Conservation (phyloP, 30 jellyfish, hydroid and myxozoan genomes). For the Euphysa ruthae region DNA sequence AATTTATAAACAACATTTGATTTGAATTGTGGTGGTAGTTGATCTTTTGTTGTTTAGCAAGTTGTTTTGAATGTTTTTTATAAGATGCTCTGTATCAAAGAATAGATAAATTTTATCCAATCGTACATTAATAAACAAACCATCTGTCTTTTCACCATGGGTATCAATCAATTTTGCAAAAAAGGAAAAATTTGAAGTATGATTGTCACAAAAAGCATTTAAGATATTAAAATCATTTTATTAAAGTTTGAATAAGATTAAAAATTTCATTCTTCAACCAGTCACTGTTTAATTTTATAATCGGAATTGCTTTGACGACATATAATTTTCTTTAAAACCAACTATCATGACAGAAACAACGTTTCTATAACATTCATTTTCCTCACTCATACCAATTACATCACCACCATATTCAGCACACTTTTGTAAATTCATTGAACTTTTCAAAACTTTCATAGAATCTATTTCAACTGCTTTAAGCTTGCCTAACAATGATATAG, state of each 20-base stretch:
- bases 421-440: too few relatives aligned
- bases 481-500: constrained; percentile 10
- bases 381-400: not conserved
- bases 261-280: not conserved
- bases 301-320: constrained; percentile 5
- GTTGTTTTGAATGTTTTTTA: too few relatives aligned
- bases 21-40: too few relatives aligned
- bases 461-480: not conserved
- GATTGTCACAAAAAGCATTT: constrained; percentile 11
- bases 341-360: constrained; percentile 5
- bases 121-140: too few relatives aligned
- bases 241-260: not conserved
- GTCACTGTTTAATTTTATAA: not conserved
- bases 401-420: constrained; percentile 11
- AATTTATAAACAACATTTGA: too few relatives aligned
- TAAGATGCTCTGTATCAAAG: too few relatives aligned
- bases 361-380: not conserved
- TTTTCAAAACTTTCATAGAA: constrained; percentile 9
- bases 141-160: too few relatives aligned
- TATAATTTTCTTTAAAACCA: not conserved
- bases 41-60: too few relatives aligned
- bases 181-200: too few relatives aligned
- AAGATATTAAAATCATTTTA: not conserved
- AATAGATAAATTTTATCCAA: too few relatives aligned
- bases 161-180: too few relatives aligned